These are phyloP conservation scores for Morpho deidamia DNA, from an alignment of 2,888 invertebrate genomes.

Conservation along the genomic window DNA sequence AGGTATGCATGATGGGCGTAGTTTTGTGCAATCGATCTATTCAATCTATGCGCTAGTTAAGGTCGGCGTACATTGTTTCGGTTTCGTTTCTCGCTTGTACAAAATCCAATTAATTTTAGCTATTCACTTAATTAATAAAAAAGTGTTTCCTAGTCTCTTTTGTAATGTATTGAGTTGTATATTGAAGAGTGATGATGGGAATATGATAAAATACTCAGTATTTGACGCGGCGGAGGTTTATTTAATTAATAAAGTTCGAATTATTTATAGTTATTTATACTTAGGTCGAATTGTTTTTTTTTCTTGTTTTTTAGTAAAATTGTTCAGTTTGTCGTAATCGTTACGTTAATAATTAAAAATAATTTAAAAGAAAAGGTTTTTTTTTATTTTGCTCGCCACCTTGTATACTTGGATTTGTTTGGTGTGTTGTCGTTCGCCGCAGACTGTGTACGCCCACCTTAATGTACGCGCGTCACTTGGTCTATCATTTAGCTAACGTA, in stretches of 20 bases:
- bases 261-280: neutral
- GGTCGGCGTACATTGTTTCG: conserved; percentile 4
- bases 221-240: neutral
- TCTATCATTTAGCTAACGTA: neutral
- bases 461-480: neutral
- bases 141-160: conserved; percentile 18
- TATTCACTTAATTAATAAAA: neutral
- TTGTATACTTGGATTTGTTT: neutral
- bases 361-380: neutral
- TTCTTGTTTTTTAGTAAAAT: neutral
- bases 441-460: conserved; percentile 16
- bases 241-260: neutral
- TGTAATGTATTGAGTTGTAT: conserved; percentile 16
- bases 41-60: neutral
- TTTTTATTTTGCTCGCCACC: conserved; percentile 1
- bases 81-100: conserved; percentile 9
- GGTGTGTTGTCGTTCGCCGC: neutral
- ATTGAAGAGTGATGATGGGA: conserved; percentile 9
- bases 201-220: conserved; percentile 7
- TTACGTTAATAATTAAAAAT: neutral
- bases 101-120: too few species aligned
- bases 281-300: neutral
- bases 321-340: neutral
- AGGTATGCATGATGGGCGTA: neutral
- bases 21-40: neutral